Base-by-base conservation (phyloP, 1,140 invertebrate species). In the Metaphire vulgaris region DNA sequence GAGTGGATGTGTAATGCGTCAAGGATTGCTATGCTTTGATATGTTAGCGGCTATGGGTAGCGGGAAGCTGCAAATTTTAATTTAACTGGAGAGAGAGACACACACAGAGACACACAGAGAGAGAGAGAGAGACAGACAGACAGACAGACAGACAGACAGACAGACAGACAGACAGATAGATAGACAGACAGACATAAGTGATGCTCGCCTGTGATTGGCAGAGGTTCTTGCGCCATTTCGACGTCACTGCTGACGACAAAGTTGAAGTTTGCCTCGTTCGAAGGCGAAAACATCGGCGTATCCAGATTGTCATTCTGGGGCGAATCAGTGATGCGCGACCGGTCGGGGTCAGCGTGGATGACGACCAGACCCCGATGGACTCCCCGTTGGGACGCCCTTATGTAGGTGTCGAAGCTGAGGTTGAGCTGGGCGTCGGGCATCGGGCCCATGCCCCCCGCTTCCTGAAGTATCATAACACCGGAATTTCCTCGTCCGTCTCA, bases 281-380 rank as follows among this genome's bases (percentile, higher is more conserved):
- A 56, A 12, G 41, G 41, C 41, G 41, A 56, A 56, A 56, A 56
- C 41, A 56, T 56, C 41, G 41, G 41, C 6, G 41, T 56, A 21
- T 56, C 41, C 41, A 56, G 41, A 56, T 56, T 56, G 41, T 56
- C 41, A 56, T 56, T 56, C 41, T 56, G 41, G 41, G 41, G 41
- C 21, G 41, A 56, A 21, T 56, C 41, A 6, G 41, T 12, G 6
- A 6, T 21, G 21, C 41, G 41, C 6, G 6, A 6, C 21, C 41
- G 6, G 41, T 56, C 41, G 6, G 41, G 41, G n/a, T n/a, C n/a
- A 12, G 41, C 41, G 6, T 56, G 41, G 41, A 56, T 56, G 41
- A 56, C 41, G 6, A 56, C 41, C 6, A 56, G 41, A 21, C 41
- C 21, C 21, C 41, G 41, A 56, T 56, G 41, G 6, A 56, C 6